A percentile compares a stretch with the other conserved stretches of the same genome.
Conservation (phyloP, 2,797 vertebrate genomes). For the Okamejei kenojei region DNA sequence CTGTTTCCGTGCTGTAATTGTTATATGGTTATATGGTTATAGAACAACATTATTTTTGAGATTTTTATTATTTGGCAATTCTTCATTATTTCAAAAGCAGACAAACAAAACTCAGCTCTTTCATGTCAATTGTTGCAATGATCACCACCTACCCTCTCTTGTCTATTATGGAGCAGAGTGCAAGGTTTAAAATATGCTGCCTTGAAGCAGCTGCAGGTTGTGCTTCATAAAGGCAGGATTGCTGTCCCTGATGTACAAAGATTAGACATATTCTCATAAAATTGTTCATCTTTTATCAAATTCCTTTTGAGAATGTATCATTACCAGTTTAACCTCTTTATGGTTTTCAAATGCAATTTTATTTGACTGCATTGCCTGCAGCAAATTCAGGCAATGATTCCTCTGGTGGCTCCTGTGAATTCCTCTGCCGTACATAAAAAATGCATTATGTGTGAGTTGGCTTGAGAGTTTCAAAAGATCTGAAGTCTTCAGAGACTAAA, state of each 20-base stretch:
- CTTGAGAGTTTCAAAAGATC: conserved; percentile 66
- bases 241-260: conserved; percentile 41
- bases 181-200: neutral
- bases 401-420: conserved; percentile 56
- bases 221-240: neutral
- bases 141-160: neutral
- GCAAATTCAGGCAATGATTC: conserved; percentile 61
- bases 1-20: too few relatives aligned
- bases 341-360: conserved; percentile 63
- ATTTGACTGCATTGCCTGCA: conserved; percentile 61
- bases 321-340: conserved; percentile 57
- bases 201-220: neutral
- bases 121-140: neutral
- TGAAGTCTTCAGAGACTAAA: conserved; percentile 63
- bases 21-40: too few relatives aligned
- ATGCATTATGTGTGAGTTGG: conserved; percentile 60
- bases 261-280: conserved; percentile 48
- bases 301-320: conserved; percentile 58
- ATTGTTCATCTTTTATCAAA: conserved; percentile 55
- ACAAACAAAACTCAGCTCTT: neutral
- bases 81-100: neutral
- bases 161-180: neutral
- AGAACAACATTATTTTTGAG: neutral
- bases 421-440: conserved; percentile 56
- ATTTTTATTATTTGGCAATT: neutral